A percentile compares a stretch with the other conserved stretches of the same genome.
These are phyloP conservation scores for Pedicia rivosa DNA, from an alignment of 2,888 invertebrate genomes.

Conservation along the genomic window DNA sequence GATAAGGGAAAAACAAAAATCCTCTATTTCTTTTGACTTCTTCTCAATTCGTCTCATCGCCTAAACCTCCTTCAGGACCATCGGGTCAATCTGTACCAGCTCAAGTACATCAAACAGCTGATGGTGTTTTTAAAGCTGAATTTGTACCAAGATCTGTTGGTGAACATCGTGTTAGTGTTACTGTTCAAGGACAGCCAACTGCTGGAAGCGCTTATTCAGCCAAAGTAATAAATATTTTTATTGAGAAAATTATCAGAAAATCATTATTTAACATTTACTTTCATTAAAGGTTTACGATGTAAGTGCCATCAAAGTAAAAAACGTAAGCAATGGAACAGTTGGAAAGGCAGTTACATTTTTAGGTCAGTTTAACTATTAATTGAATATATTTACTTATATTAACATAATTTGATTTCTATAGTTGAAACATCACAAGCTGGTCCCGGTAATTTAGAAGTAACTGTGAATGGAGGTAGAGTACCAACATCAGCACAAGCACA, in stretches of 20 bases:
- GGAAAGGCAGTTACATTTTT: constrained; percentile 84
- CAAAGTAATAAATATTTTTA: constrained; percentile 38
- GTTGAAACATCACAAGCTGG: constrained; percentile 98
- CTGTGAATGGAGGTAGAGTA: constrained; percentile 93
- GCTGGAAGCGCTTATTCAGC: constrained; percentile 88
- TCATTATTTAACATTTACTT: not conserved
- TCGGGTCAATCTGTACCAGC: constrained; percentile 82
- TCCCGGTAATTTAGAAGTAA: constrained; percentile 95
- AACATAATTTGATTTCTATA: no score
- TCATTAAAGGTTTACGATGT: constrained; percentile 71
- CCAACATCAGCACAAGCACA: constrained; percentile 94
- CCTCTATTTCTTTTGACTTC: constrained; percentile 7
- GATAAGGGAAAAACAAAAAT: constrained; percentile 9
- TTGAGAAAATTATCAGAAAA: no score
- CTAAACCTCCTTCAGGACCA: constrained; percentile 47
- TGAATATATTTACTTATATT: no score
- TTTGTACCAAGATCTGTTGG: constrained; percentile 85
- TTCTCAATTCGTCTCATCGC: constrained; percentile 7
- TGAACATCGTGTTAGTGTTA: constrained; percentile 79
- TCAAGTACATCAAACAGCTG: constrained; percentile 69
- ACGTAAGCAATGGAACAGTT: constrained; percentile 72
- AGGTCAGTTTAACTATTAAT: no score
- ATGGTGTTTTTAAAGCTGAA: constrained; percentile 73
- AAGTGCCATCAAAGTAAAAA: constrained; percentile 84
- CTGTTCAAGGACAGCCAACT: constrained; percentile 64